These are phyloP conservation scores for Characodon lateralis DNA, from an alignment of 2,797 vertebrate species.

Conservation along the genomic window DNA sequence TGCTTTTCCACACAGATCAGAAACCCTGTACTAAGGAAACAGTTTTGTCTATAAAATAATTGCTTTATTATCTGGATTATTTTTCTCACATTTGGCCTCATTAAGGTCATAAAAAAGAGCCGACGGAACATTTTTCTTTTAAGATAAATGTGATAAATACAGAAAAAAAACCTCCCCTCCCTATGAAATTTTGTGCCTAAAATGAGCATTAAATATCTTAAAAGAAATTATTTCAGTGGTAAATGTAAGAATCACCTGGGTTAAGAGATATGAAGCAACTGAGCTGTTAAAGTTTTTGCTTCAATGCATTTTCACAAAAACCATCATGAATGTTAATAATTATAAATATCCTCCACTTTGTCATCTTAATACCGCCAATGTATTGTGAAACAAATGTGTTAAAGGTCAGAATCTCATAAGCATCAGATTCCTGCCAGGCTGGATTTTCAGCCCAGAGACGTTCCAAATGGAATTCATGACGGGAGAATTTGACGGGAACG, in stretches of 20 bases:
- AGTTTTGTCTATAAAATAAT: not conserved
- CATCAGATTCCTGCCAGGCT: not conserved
- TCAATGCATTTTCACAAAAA: constrained; percentile 22
- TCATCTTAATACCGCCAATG: not conserved
- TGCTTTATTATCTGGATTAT: not conserved
- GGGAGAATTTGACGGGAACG: constrained; percentile 25
- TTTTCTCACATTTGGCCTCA: constrained; percentile 3
- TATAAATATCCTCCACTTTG: not conserved
- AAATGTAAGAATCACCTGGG: constrained; percentile 28
- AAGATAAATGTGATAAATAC: not conserved
- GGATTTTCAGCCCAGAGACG: not conserved
- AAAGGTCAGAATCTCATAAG: not conserved
- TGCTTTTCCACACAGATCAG: not conserved
- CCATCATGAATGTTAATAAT: constrained; percentile 5
- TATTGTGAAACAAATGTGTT: constrained; percentile 2
- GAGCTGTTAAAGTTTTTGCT: constrained; percentile 32
- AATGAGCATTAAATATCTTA: constrained; percentile 42
- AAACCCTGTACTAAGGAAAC: not conserved
- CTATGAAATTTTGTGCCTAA: constrained; percentile 1
- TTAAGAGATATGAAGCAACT: constrained; percentile 8
- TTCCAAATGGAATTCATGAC: constrained; percentile 8
- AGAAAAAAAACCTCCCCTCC: not conserved
- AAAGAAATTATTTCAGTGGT: constrained; percentile 31
- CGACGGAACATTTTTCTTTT: not conserved
- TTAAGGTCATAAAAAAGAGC: constrained; percentile 2